Evolutionary conservation across 2,797 vertebrate species (phyloP), one percentile per base, ranked within the genome.

Genomic region (Emydoidea blandingii): DNA sequence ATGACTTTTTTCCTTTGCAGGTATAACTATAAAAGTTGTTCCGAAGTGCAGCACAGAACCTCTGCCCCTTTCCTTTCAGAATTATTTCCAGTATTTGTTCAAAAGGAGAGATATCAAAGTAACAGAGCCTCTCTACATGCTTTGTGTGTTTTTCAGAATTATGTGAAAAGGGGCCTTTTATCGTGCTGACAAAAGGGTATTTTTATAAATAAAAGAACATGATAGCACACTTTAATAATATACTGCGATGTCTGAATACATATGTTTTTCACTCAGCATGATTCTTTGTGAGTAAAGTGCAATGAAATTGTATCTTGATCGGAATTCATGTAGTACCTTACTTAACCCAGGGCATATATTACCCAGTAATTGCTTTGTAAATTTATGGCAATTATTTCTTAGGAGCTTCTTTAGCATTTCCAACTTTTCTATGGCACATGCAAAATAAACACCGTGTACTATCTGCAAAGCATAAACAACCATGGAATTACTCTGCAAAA

Each of bases 391-490:
- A 94, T 97, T 95, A 94, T 96, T 95, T 91, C 89, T 95, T 92
- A 53, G 74, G 76, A 92, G 84, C 54, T 93, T 93, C 93, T 96
- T 91, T 93, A 96, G 83, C 86, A 95, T 93, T 93, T 86, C 57
- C 53, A 89, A 79, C 10, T 94, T 96, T 91, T 92, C 80, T 85
- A 91, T 85, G 84, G 93, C 82, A 96, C 72, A 14, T 90, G 80
- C 62, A 95, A 96, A 96, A 97, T 93, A 97, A 96, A 95, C 90
- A 80, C 59, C n/a, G 74, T 59, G 82, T 83, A 56, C 68, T 83
- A 86, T 95, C 88, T 88, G 62, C 76, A 93, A 90, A 95, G 88
- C 47, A 95, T 65, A 97, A 98, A 97, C 94, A 97, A 87, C 88
- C 84, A 80, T 44, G 29, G 94, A 96, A 96, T 95, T 97, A 93